phyloP scores from a whole-genome alignment of 2,797 vertebrate species.

The Manis crassicaudata region DNA sequence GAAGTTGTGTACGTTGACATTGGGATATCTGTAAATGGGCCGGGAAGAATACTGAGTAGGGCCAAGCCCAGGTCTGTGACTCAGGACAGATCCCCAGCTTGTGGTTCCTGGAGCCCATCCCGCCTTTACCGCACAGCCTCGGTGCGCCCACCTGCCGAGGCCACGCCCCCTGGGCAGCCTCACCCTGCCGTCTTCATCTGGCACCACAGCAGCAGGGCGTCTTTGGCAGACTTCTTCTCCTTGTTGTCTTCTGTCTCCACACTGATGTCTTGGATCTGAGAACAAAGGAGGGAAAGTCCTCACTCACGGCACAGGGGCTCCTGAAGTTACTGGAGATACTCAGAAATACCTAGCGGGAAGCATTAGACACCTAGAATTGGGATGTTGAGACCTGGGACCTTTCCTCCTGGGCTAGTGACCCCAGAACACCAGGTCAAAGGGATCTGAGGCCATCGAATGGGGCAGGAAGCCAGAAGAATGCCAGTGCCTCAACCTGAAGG shows the following conservation, averaged over 20 bases:
- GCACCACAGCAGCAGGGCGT: slow-evolving; percentile 95
- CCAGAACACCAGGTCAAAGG: background rate
- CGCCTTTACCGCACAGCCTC: background rate
- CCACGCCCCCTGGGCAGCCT: background rate
- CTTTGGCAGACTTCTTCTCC: slow-evolving; percentile 97
- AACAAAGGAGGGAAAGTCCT: background rate
- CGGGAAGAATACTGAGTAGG: background rate
- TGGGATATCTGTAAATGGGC: slow-evolving; percentile 90
- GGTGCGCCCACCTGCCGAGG: background rate
- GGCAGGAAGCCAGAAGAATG: background rate
- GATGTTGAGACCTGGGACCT: background rate
- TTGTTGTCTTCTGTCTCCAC: slow-evolving; percentile 97
- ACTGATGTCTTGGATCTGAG: slow-evolving; percentile 97
- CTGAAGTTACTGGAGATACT: background rate
- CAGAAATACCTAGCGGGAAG: background rate
- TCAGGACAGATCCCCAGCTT: background rate
- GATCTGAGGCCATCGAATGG: background rate
- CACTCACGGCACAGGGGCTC: background rate
- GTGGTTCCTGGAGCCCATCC: background rate
- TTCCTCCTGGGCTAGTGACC: background rate
- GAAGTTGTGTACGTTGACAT: slow-evolving; percentile 97
- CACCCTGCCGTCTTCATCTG: slow-evolving; percentile 98
- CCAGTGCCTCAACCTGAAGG: background rate
- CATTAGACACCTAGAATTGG: background rate
- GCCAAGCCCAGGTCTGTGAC: background rate